Conservation (phyloP, 2,888 invertebrate genomes). For the Polydesmus complanatus region DNA sequence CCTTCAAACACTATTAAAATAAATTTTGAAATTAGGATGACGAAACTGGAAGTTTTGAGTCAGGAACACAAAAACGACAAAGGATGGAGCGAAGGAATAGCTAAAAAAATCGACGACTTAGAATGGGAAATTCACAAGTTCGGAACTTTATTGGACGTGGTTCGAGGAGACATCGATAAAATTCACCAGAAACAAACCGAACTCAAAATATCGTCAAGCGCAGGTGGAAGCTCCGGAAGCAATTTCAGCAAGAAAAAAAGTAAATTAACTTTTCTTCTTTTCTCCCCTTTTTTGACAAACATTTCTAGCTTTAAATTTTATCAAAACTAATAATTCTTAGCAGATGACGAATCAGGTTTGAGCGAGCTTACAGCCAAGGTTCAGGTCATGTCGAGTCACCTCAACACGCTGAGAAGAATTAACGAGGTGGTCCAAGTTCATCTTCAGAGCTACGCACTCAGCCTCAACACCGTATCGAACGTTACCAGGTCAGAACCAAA, state of each 20-base stretch:
- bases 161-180: conserved; percentile 24
- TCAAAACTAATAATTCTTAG: neutral
- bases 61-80: conserved; percentile 19
- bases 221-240: neutral
- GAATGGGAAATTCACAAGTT: conserved; percentile 22
- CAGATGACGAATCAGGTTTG: neutral
- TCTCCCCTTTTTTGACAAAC: too few species aligned
- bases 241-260: too few species aligned
- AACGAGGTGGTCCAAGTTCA: neutral
- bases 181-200: conserved; percentile 22
- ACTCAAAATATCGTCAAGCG: conserved; percentile 16
- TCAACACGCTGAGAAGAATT: neutral
- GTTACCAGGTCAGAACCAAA: conserved; percentile 3
- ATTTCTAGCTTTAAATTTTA: neutral
- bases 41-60: conserved; percentile 20
- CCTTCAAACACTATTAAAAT: neutral
- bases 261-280: too few species aligned
- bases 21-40: conserved; percentile 13
- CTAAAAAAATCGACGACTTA: conserved; percentile 18
- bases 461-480: neutral
- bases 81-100: conserved; percentile 13
- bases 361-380: neutral
- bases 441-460: neutral
- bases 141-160: conserved; percentile 22
- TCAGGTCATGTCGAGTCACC: neutral